Percentiles rank a stretch among this genome's conserved stretches.
Conservation (phyloP, 2,113 vertebrate species). For the Solea senegalensis region DNA sequence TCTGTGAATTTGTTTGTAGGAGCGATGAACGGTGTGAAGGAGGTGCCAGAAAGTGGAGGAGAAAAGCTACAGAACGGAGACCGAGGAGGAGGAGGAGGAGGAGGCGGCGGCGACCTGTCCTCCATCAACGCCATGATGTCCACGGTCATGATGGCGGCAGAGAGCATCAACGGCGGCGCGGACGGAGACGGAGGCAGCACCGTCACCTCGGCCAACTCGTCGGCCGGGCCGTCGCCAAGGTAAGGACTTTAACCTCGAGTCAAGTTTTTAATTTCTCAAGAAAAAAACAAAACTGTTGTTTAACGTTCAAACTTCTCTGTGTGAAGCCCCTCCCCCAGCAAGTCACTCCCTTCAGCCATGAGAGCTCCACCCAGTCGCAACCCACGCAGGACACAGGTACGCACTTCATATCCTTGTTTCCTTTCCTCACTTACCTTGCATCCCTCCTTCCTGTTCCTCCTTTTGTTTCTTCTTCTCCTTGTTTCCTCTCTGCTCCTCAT, state of each 20-base stretch:
- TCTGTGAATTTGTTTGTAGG: not conserved
- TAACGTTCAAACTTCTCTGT: not conserved
- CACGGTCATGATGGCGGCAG: slow-evolving; percentile 88
- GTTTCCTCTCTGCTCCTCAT: not conserved
- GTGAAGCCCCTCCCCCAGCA: slow-evolving; percentile 69
- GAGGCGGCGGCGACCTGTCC: slow-evolving; percentile 83
- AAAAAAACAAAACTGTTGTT: not conserved
- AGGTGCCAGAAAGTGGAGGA: slow-evolving; percentile 54
- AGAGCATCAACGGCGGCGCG: slow-evolving; percentile 84
- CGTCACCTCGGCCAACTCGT: slow-evolving; percentile 57
- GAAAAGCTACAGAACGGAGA: slow-evolving; percentile 58
- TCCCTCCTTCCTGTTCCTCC: not conserved
- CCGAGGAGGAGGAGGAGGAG: slow-evolving; percentile 52
- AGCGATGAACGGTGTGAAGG: slow-evolving; percentile 37
- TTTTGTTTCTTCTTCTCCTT: not conserved
- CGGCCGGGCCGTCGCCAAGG: slow-evolving; percentile 81
- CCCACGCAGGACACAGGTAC: slow-evolving; percentile 91
- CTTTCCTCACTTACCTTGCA: not conserved
- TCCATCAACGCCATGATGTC: slow-evolving; percentile 93
- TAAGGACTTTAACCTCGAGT: not conserved
- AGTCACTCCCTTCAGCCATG: slow-evolving; percentile 74
- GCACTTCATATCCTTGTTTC: not conserved
- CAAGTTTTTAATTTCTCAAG: not conserved
- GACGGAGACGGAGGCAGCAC: slow-evolving; percentile 67
- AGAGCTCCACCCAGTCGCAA: slow-evolving; percentile 88